Percentiles rank a stretch among this genome's conserved stretches.
Conservation (phyloP, 2,888 invertebrate species). For the Esperia sulphurella region DNA sequence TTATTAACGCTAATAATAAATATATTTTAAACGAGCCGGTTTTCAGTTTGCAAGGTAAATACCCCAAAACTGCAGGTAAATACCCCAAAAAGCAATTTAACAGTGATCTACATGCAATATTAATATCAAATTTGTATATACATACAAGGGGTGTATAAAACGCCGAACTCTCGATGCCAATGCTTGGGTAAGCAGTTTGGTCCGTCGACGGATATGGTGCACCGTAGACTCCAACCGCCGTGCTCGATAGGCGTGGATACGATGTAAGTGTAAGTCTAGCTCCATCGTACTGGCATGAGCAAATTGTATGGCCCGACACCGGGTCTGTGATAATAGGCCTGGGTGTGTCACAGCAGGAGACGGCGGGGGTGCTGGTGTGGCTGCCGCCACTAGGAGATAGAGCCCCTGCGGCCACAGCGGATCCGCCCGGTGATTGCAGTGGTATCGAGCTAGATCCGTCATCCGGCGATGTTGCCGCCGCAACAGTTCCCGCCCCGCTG, state of each 20-base stretch:
- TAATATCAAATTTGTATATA: conserved; percentile 77
- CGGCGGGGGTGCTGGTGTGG: conserved; percentile 74
- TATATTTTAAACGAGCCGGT: too few relatives aligned
- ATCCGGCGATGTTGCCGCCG: conserved; percentile 87
- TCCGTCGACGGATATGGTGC: conserved; percentile 94
- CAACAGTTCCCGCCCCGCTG: conserved; percentile 85
- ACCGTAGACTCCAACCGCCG: conserved; percentile 90
- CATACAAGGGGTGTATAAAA: conserved; percentile 97
- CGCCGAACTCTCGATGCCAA: conserved; percentile 95
- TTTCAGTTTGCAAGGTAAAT: too few relatives aligned
- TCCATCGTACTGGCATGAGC: conserved; percentile 96
- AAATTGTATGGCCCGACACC: conserved; percentile 94
- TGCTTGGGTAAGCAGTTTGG: conserved; percentile 95
- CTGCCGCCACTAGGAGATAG: conserved; percentile 79
- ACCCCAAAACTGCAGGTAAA: too few relatives aligned
- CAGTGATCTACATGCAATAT: too few relatives aligned
- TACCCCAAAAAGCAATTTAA: too few relatives aligned
- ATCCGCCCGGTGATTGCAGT: conserved; percentile 86
- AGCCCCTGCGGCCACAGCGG: conserved; percentile 79
- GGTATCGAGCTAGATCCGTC: conserved; percentile 85
- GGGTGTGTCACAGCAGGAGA: conserved; percentile 93
- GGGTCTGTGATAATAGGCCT: conserved; percentile 95
- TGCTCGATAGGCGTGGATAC: conserved; percentile 88
- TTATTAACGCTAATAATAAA: too few relatives aligned
- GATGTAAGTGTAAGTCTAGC: conserved; percentile 89